phyloP scores from a whole-genome alignment of 2,888 invertebrate species.

The Lapara coniferarum region DNA sequence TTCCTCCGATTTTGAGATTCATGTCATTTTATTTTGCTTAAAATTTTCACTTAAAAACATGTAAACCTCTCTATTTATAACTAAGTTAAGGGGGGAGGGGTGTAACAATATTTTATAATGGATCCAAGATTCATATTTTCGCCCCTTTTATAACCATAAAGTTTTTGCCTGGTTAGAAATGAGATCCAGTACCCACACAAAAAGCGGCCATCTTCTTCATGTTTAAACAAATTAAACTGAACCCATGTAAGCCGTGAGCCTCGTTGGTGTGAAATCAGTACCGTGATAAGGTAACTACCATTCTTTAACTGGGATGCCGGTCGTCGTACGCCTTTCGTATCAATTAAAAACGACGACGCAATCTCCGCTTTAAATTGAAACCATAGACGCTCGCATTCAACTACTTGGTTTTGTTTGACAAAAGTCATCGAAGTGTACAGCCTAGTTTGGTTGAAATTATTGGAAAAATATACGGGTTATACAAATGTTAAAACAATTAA shows the following conservation, averaged over 20 bases:
- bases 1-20: too few species aligned
- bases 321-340: constrained; percentile 57
- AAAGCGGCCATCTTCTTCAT: background rate
- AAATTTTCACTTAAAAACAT: too few species aligned
- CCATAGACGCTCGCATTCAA: constrained; percentile 27
- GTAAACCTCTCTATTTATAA: too few species aligned
- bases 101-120: too few species aligned
- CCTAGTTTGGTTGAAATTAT: background rate
- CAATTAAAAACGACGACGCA: constrained; percentile 74
- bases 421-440: constrained; percentile 10
- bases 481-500: too few species aligned
- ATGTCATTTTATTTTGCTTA: too few species aligned
- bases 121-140: too few species aligned
- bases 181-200: too few species aligned
- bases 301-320: constrained; percentile 63
- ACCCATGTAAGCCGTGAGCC: constrained; percentile 34
- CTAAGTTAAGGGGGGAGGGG: too few species aligned
- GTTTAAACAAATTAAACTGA: background rate
- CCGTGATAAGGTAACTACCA: constrained; percentile 79
- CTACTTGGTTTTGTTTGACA: constrained; percentile 14
- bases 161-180: too few species aligned
- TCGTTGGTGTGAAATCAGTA: constrained; percentile 71
- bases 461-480: too few species aligned
- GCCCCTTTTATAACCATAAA: too few species aligned
- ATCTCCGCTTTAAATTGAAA: constrained; percentile 62